Evolutionary conservation across 2,888 invertebrate genomes (phyloP).

Genomic region (Nebria brevicollis): DNA sequence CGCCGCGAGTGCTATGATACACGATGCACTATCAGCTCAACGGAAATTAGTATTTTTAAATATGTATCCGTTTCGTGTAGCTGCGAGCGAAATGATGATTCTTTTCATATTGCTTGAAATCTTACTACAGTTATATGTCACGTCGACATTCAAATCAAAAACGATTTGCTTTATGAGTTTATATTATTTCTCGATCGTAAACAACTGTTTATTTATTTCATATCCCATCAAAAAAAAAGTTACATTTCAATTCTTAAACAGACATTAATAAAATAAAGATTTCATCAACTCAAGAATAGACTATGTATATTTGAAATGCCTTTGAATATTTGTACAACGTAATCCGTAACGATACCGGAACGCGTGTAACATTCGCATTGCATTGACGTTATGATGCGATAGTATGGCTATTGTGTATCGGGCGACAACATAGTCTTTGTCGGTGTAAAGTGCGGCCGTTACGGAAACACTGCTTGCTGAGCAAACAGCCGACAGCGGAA

Average conservation of each 20-base stretch:
- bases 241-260: no score
- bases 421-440: constrained; percentile 4
- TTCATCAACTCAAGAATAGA: no score
- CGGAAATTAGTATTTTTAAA: not conserved
- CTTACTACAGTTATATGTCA: not conserved
- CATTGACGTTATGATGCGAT: not conserved
- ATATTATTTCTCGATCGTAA: no score
- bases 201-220: no score
- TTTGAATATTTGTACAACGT: not conserved
- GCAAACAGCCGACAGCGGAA: constrained; percentile 36
- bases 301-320: no score
- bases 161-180: no score
- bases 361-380: not conserved
- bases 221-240: no score
- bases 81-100: not conserved
- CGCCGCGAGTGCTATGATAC: not conserved
- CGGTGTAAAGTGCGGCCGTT: not conserved
- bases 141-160: not conserved
- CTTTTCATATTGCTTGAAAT: not conserved
- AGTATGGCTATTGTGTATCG: not conserved
- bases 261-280: no score
- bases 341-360: not conserved
- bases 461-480: constrained; percentile 37
- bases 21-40: not conserved
- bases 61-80: not conserved